These are phyloP conservation scores for Caranx melampygus DNA, from an alignment of 2,113 vertebrate genomes.

Conservation along the genomic window DNA sequence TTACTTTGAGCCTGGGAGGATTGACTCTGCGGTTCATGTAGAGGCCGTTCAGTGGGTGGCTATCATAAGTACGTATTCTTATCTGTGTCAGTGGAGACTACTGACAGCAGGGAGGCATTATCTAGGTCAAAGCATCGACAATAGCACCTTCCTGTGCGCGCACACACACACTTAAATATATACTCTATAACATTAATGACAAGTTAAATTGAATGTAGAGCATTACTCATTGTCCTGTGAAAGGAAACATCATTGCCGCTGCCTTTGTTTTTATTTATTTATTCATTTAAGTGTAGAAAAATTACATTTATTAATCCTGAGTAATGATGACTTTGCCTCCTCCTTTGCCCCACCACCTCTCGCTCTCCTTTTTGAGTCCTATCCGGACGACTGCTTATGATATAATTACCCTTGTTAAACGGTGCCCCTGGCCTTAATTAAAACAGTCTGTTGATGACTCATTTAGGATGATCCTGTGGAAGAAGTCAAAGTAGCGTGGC, in stretches of 20 bases:
- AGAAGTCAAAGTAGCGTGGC: constrained; percentile 51
- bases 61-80: constrained; percentile 51
- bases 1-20: constrained; percentile 35
- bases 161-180: neutral
- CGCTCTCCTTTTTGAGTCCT: constrained; percentile 13
- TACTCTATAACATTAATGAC: neutral
- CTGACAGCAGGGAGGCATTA: constrained; percentile 26
- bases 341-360: constrained; percentile 8
- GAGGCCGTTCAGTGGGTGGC: constrained; percentile 60
- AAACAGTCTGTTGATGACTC: constrained; percentile 79
- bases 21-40: constrained; percentile 38
- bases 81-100: constrained; percentile 37
- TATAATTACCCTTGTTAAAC: constrained; percentile 78
- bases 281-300: too few relatives aligned
- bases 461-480: constrained; percentile 67
- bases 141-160: neutral
- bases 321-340: constrained; percentile 1
- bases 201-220: neutral
- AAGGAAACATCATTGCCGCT: constrained; percentile 8
- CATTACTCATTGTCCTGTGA: neutral
- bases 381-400: constrained; percentile 59
- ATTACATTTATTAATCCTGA: constrained; percentile 10
- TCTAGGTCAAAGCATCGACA: constrained; percentile 26
- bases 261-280: neutral
- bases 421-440: constrained; percentile 77